Evolutionary conservation across 2,888 invertebrate species (phyloP), one percentile per base, ranked within the genome.

Genomic region (Calliopum simillimum): DNA sequence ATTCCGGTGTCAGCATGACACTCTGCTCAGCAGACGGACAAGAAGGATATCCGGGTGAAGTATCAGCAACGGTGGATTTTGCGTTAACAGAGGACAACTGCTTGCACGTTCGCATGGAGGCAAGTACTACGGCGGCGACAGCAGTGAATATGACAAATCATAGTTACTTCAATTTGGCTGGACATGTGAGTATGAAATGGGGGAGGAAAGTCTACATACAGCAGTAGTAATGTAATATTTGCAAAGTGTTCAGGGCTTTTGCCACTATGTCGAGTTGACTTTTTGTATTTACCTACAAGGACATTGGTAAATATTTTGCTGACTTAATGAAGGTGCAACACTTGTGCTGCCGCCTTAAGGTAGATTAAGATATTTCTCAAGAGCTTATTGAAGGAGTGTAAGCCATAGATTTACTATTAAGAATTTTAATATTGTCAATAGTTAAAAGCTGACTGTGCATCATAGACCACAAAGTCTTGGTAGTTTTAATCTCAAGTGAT

Each of bases 101-200:
- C 72, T 87, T 98, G 53, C 87, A 89, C 71, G 90, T 97, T 5
- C 89, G 91, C 72, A 95, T 94, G 88, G 90, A 88, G 74, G 95
- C 94, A 19, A 90, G 90, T 3, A 90, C 93, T 3, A 92, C 91
- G 12, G 93, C 93, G 81, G 89, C 94, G 0, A 97, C 97, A 0
- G 91, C 93, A 14, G 88, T 98, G 72, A 97, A 95, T 85, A 86
- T 98, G 69, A 96, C 96, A 59, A 94, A 94, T 84, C 93, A 97
- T 81, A 91, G 94, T 1, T 98, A 94, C 84, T 97, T 98, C 86
- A 98, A 98, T 87, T 88, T 98, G 51, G 95, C 92, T 62, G 97
- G 97, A n/a, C 95, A 97, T 86, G 84, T 82, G 72, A 80, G 80
- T 79, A 61, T 64, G 51, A 58, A 2, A 12, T 1, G 33, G 3